A percentile compares a stretch with the other conserved stretches of the same genome.
phyloP scores from a whole-genome alignment of 2,113 vertebrate genomes.

The Rallus limicola region DNA sequence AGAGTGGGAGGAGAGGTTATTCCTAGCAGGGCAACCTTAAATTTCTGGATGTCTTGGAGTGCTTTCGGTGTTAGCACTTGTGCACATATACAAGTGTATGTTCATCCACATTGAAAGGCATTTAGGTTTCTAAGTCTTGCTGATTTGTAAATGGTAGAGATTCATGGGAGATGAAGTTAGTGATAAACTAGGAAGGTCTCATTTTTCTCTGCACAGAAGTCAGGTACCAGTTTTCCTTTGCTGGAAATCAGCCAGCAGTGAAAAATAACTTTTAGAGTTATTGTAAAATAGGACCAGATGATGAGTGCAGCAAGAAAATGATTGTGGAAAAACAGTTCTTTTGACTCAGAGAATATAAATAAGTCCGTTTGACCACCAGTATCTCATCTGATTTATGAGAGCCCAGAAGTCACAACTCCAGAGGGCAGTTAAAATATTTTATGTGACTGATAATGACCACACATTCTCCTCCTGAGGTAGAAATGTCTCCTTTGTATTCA shows the following conservation, averaged over 20 bases:
- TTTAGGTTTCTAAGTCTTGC: neutral
- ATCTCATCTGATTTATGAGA: conserved; percentile 43
- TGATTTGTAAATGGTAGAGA: neutral
- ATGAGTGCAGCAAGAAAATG: neutral
- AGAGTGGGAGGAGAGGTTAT: neutral
- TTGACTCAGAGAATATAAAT: neutral
- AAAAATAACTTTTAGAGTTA: neutral
- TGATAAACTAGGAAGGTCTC: neutral
- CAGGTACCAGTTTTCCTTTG: neutral
- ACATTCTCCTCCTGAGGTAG: neutral
- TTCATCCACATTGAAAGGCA: neutral
- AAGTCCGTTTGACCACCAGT: neutral
- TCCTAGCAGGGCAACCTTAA: neutral
- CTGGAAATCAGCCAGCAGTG: neutral
- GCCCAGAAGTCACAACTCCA: conserved; percentile 16
- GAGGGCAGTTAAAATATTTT: conserved; percentile 36
- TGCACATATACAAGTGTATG: neutral
- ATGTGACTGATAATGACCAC: conserved; percentile 44
- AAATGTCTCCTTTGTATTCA: conserved; percentile 42
- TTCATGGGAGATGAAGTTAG: neutral
- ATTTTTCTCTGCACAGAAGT: neutral
- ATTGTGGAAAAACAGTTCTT: neutral
- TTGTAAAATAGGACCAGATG: neutral
- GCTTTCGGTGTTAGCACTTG: neutral
- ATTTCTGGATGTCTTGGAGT: neutral